Base-by-base conservation (phyloP, 2,797 vertebrate species). In the Hafferia zeledoni region DNA sequence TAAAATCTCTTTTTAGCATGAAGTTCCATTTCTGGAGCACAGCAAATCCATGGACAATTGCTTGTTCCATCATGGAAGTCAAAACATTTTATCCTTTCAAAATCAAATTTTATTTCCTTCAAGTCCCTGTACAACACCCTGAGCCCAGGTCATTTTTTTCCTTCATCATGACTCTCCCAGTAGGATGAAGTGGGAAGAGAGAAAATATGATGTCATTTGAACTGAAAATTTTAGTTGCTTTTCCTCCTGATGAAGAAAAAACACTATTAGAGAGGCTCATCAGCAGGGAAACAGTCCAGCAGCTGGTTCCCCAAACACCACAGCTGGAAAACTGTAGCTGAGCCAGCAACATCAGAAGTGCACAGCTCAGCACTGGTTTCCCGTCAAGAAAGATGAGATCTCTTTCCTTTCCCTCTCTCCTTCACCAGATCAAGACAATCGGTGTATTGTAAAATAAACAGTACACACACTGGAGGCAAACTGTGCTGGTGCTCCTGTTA, bases 11-110 rank as follows among this genome's bases (percentile, higher is more conserved):
- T 96, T 97, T 97, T 83, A 85, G 76, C 92, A 94, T 91, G 96
- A 96, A 96, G 96, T 93, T 94, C 94, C 91, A 53, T 79, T 95
- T 93, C 92, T 93, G 47, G 89, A 90, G 68, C 80, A 94, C 61
- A 57, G 94, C 68, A 90, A 96, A 84, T 39, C 93, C 90, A 94
- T 85, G 76, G 90, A 86, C 83, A 93, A 95, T 95, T 90, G 88
- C 88, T 97, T 95, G 87, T 96, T 97, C 95, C 83, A 67, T 97
- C 95, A 94, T 67, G 87, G 95, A 95, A 97, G 90, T 95, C 93
- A 95, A 96, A 97, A 97, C 85, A 93, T 96, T 96, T 97, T 93
- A 96, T 95, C 95, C 91, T 95, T 92, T 90, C 89, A 94, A 96
- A 97, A 97, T 96, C 86, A 96, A 95, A 90, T 80, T 92, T 82